A percentile compares a stretch with the other conserved stretches of the same genome.
These are phyloP conservation scores for Cetonia aurata DNA, from an alignment of 2,888 invertebrate species.

Conservation along the genomic window DNA sequence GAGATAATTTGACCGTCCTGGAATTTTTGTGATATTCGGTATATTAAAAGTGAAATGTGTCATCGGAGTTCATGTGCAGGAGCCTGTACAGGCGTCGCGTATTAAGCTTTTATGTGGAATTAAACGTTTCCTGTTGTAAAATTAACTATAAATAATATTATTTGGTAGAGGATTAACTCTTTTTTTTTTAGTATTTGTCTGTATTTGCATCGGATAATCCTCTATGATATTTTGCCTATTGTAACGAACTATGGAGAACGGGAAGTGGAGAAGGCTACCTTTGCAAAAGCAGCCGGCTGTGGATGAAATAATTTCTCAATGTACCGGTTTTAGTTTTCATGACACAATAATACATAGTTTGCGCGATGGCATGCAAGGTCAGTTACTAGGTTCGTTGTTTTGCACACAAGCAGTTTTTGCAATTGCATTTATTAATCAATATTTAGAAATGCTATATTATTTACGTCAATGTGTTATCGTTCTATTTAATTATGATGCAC, in stretches of 20 bases:
- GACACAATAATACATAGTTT: conserved; percentile 12
- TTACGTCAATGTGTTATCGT: background rate
- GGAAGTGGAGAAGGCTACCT: background rate
- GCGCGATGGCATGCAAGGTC: conserved; percentile 13
- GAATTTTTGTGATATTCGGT: too few relatives aligned
- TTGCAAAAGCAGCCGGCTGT: background rate
- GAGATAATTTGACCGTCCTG: too few relatives aligned
- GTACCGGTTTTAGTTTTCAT: conserved; percentile 15
- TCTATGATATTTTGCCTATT: background rate
- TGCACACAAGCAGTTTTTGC: background rate
- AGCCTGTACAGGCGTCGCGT: too few relatives aligned
- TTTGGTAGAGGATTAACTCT: too few relatives aligned
- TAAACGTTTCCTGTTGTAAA: too few relatives aligned
- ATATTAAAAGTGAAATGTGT: too few relatives aligned
- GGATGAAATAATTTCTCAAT: conserved; percentile 11
- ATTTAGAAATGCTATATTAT: background rate
- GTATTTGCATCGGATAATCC: too few relatives aligned
- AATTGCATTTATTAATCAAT: background rate
- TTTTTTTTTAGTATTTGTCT: too few relatives aligned
- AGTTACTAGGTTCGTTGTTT: conserved; percentile 14
- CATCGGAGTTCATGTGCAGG: too few relatives aligned
- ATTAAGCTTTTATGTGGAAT: too few relatives aligned
- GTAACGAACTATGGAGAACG: conserved; percentile 1
- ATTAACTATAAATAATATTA: too few relatives aligned
- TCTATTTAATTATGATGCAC: background rate